Evolutionary conservation across 2,113 vertebrate species (phyloP), one percentile per base, ranked within the genome.

Genomic region (Leucosticte australis): DNA sequence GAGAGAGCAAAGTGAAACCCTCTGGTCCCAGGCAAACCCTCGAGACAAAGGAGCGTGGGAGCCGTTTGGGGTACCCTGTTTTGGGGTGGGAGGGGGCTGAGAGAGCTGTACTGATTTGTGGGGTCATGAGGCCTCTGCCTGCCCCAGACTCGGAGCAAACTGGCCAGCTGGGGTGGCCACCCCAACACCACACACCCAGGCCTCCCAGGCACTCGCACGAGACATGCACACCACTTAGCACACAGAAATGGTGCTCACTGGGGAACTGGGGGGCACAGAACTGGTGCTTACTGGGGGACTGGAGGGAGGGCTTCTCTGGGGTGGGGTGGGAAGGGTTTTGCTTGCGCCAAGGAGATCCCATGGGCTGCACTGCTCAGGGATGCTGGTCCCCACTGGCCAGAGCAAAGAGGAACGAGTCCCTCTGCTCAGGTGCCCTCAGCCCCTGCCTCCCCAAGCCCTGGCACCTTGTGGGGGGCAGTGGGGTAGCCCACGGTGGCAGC

Each of bases 11-110:
- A 26, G 87, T 75, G 87, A 92, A 93, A 77, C 89, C 97, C 97
- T 90, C 96, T 97, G 97, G 97, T 98, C 97, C 98, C 96, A 94
- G 90, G 95, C 56, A 90, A 76, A 94, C 82, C 44, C 71, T 90
- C 85, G 46, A 89, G 89, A 84, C 91, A 95, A 92, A 88, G 83
- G 65, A 88, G 28, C 22, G 5, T 3, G n/a, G 57, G 27, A 23
- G 31, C n/a, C 46, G 33, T 42, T 33, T 0, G 9, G 82, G 53
- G 27, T 79, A 85, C 82, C 90, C 95, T 95, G 90, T 41, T 79
- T 47, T 44, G 93, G 84, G 70, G 21, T 6, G 37, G 69, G 63
- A 67, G 78, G 60, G 63, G 39, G 44, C 71, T 76, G 55, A 87
- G 79, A 82, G 89, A 76, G 74, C 77, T 89, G 37, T 87, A 82